Conservation (phyloP, 2,888 invertebrate species). For the Drosophila infuscata region DNA sequence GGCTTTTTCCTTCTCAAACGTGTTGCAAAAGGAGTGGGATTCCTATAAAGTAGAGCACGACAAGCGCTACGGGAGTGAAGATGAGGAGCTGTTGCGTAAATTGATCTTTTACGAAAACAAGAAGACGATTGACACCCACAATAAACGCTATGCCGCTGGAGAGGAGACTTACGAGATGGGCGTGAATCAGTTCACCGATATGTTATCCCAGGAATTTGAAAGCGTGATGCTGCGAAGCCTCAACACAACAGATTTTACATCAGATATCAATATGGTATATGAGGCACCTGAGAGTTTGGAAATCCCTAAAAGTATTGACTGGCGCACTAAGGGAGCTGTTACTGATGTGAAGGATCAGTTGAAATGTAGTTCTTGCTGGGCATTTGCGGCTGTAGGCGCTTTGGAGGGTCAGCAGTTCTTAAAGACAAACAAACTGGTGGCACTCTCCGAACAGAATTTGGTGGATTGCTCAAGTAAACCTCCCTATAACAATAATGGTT, state of each 20-base stretch:
- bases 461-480: conserved; percentile 91
- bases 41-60: conserved; percentile 86
- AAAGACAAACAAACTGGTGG: conserved; percentile 89
- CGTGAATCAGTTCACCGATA: conserved; percentile 93
- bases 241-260: conserved; percentile 36
- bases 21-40: conserved; percentile 33
- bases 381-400: conserved; percentile 95
- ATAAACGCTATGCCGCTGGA: conserved; percentile 89
- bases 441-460: conserved; percentile 95
- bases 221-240: conserved; percentile 80
- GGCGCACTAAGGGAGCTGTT: conserved; percentile 93
- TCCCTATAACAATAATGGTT: conserved; percentile 90
- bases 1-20: conserved; percentile 7
- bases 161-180: conserved; percentile 88
- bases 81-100: conserved; percentile 93
- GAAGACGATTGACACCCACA: conserved; percentile 92
- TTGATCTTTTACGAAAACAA: conserved; percentile 95
- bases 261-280: conserved; percentile 44
- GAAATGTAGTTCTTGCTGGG: conserved; percentile 95
- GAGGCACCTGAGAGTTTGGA: conserved; percentile 86
- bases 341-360: conserved; percentile 95
- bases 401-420: conserved; percentile 95
- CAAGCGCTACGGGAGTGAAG: conserved; percentile 88
- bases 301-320: conserved; percentile 91
- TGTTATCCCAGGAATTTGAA: conserved; percentile 89